A percentile compares a stretch with the other conserved stretches of the same genome.
Evolutionary conservation across 2,888 invertebrate species (phyloP).

Genomic region (Phengaris alcon): DNA sequence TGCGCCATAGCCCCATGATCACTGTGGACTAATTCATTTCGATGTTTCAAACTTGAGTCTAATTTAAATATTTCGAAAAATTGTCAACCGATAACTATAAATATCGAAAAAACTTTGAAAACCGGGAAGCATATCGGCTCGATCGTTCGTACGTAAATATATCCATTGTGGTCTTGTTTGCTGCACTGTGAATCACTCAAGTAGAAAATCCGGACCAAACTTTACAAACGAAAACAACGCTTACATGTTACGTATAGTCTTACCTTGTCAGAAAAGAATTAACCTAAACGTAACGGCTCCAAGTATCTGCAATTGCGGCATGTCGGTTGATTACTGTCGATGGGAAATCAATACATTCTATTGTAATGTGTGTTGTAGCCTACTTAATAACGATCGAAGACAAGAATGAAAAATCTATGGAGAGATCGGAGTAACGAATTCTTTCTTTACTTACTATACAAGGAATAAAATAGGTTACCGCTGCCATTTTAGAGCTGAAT

Average conservation of each 20-base stretch:
- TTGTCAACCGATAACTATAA: conserved; percentile 70
- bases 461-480: conserved; percentile 56
- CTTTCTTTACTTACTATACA: conserved; percentile 74
- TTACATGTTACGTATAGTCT: conserved; percentile 49
- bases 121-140: conserved; percentile 55
- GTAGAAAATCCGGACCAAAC: conserved; percentile 71
- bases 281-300: conserved; percentile 69
- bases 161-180: conserved; percentile 76
- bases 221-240: conserved; percentile 44
- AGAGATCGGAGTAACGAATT: conserved; percentile 76
- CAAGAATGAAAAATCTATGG: conserved; percentile 69
- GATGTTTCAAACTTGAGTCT: conserved; percentile 76
- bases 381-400: conserved; percentile 61
- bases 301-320: conserved; percentile 76
- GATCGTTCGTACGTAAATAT: conserved; percentile 52
- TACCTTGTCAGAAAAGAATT: conserved; percentile 61
- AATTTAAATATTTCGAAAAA: conserved; percentile 72
- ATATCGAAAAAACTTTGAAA: conserved; percentile 53
- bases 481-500: conserved; percentile 61
- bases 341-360: conserved; percentile 76
- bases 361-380: conserved; percentile 78
- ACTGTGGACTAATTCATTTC: conserved; percentile 76
- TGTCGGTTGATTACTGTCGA: conserved; percentile 72
- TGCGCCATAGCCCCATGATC: conserved; percentile 71
- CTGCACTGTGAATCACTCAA: conserved; percentile 66